Conservation (phyloP, 1,140 invertebrate species). For the Drosophila sucinea region DNA sequence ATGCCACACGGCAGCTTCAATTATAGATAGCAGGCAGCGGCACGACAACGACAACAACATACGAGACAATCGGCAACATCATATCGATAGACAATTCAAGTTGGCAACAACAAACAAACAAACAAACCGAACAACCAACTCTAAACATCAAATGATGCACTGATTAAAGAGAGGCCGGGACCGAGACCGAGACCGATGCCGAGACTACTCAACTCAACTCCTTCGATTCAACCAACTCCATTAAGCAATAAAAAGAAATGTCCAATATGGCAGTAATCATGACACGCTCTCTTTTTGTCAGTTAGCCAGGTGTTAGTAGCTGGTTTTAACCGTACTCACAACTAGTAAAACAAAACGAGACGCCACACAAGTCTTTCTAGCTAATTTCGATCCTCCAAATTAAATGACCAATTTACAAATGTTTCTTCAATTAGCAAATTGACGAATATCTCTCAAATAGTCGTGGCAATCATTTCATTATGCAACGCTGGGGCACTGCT, state of each 20-base stretch:
- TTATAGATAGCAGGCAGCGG: conserved; percentile 15
- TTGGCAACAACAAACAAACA: neutral
- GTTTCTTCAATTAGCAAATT: too few species aligned
- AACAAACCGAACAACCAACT: conserved; percentile 2
- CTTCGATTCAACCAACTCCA: conserved; percentile 39
- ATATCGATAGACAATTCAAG: conserved; percentile 26
- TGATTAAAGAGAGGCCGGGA: conserved; percentile 43
- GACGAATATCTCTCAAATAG: neutral
- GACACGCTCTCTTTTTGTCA: conserved; percentile 48
- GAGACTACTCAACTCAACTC: neutral
- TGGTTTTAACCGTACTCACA: conserved; percentile 31
- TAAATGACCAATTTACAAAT: too few species aligned
- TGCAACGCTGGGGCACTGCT: conserved; percentile 12
- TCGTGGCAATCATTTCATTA: conserved; percentile 50
- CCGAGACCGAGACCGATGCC: neutral
- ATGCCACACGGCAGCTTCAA: conserved; percentile 39
- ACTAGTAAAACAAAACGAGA: too few species aligned
- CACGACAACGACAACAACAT: neutral
- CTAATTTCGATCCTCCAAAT: neutral
- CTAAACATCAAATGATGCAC: conserved; percentile 51
- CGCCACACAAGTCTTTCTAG: neutral
- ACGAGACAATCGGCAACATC: conserved; percentile 27
- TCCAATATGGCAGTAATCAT: conserved; percentile 52
- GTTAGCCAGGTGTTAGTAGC: neutral
- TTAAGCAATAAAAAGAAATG: conserved; percentile 60